Evolutionary conservation across 2,888 invertebrate species (phyloP), one percentile per base, ranked within the genome.

Genomic region (Dione vanillae): DNA sequence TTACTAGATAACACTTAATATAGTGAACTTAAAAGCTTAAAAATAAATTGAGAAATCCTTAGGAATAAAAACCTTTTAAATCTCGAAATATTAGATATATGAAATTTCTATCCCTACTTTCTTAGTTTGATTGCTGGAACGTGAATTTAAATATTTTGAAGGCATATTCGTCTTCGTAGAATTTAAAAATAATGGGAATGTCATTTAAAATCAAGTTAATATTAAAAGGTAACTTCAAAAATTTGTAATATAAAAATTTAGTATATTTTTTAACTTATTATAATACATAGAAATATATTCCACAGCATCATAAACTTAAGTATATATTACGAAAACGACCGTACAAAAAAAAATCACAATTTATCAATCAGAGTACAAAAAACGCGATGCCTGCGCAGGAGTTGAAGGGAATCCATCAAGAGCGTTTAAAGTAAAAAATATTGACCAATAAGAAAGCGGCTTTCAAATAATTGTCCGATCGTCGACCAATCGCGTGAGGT

Each of bases 381-480:
- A 76, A 73, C 68, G 54, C 69, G 67, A 66, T 75, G 74, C 77
- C 76, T 78, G 91, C 91, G 91, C 91, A 83, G 78, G 91, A 89
- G 91, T 90, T 87, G 90, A 89, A 90, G 91, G 91, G 90, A 86
- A 91, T 90, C 90, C 87, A 91, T 93, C 92, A 91, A 84, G 81
- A 86, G 82, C 82, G 83, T 83, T 86, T 51, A 67, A 69, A 71
- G 71, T 89, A 91, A 91, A 91, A 91, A 88, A 84, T 78, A 75
- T 76, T 79, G 82, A 79, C 92, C 92, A 93, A 92, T 92, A 83
- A 80, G 79, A 77, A 82, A 78, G 79, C 85, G 79, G 81, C 83
- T 85, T 92, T 92, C 91, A 90, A 92, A 93, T 93, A 93, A 92
- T 92, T 91, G 91, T 91, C 89, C 91, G 87, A 85, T 5, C 79